Evolutionary conservation across 2,888 invertebrate genomes (phyloP).

Genomic region (Clivina fossor): DNA sequence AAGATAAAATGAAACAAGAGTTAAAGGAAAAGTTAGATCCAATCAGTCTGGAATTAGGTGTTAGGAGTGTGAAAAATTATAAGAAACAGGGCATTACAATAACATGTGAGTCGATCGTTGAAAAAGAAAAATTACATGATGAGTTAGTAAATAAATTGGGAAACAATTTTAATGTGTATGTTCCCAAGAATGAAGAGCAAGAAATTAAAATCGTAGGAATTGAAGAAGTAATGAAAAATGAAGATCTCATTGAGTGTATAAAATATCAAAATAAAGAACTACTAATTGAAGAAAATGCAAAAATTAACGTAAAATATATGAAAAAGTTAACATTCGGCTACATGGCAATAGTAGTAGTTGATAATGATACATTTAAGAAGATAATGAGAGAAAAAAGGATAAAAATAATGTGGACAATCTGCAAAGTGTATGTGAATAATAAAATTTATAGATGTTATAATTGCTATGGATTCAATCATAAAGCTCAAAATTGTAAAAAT

Average conservation of each 20-base stretch:
- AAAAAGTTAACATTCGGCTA: neutral
- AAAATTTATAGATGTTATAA: no score
- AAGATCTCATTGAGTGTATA: neutral
- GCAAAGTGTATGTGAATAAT: no score
- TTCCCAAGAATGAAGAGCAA: neutral
- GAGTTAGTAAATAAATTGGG: neutral
- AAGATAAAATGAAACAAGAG: conserved; percentile 3
- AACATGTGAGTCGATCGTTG: neutral
- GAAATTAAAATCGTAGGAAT: conserved; percentile 1
- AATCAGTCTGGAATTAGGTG: neutral
- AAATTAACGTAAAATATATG: neutral
- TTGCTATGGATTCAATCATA: no score
- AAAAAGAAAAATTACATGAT: neutral
- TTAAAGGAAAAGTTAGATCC: conserved; percentile 1
- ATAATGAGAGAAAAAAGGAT: neutral
- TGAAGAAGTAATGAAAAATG: neutral
- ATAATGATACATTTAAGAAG: neutral
- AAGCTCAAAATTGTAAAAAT: no score
- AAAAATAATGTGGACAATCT: conserved; percentile 6
- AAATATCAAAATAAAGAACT: conserved; percentile 4
- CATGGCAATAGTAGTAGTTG: conserved; percentile 1
- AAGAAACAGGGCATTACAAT: neutral
- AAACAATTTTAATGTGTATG: neutral
- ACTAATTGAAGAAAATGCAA: neutral
- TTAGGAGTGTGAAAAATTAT: neutral